Conservation (phyloP, 2,797 vertebrate species). For the Lates japonicus region DNA sequence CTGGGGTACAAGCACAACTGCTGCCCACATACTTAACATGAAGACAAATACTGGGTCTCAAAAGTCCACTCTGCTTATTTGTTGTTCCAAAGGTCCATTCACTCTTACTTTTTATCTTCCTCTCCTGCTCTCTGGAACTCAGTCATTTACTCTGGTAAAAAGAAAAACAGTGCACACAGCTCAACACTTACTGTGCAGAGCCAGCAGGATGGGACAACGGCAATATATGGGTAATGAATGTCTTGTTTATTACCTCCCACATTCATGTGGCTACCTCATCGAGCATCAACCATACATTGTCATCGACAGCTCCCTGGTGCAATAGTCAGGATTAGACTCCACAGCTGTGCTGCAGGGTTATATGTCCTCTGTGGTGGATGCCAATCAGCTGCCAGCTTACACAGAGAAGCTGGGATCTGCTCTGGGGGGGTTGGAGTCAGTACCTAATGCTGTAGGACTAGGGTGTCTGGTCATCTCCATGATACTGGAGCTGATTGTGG, state of each 20-base stretch:
- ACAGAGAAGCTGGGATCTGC: background rate
- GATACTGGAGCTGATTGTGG: background rate
- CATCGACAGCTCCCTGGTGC: background rate
- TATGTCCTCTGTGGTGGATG: background rate
- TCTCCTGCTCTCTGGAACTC: background rate
- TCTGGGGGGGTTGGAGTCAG: background rate
- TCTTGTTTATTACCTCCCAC: background rate
- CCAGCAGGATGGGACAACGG: background rate
- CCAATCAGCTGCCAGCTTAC: background rate
- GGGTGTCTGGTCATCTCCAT: background rate
- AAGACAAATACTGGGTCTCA: background rate
- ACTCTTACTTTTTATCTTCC: background rate
- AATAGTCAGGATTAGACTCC: background rate
- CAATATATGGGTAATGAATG: background rate
- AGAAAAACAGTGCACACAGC: background rate
- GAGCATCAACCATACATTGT: background rate
- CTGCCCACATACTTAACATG: background rate
- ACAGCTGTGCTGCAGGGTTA: background rate
- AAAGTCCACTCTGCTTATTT: background rate
- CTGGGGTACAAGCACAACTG: background rate
- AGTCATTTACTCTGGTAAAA: background rate
- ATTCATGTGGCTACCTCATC: background rate
- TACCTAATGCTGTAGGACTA: background rate
- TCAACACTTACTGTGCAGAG: background rate
- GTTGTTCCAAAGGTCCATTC: background rate